Evolutionary conservation across 2,113 vertebrate species (phyloP).

Genomic region (Promerops cafer): DNA sequence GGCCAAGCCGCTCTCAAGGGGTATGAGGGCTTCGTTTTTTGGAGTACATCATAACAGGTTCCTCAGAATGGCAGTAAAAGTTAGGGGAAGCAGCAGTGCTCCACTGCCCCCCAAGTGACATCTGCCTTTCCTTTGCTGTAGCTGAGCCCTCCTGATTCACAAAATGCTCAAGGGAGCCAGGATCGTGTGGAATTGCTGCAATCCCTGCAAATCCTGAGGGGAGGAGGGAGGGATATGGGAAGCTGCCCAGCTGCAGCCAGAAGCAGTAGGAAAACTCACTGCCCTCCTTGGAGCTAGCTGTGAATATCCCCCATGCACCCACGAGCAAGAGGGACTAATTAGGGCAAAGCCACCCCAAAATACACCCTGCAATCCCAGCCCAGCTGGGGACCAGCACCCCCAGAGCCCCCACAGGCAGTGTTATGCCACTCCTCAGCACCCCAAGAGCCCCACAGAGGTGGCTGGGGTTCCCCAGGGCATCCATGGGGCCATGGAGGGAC

Average conservation of each 20-base stretch:
- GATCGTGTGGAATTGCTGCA: not conserved
- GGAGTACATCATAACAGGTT: not conserved
- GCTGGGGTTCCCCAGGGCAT: not conserved
- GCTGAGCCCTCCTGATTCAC: not conserved
- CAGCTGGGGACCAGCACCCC: not conserved
- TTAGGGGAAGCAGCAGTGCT: not conserved
- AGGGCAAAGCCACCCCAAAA: not conserved
- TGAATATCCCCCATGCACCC: not conserved
- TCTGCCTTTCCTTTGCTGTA: not conserved
- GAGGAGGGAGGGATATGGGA: not conserved
- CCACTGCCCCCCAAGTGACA: not conserved
- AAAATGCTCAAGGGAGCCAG: rapidly evolving
- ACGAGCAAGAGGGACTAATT: not conserved
- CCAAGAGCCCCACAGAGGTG: not conserved
- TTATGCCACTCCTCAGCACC: not conserved
- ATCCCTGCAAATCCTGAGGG: not conserved
- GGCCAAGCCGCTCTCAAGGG: rapidly evolving
- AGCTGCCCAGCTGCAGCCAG: not conserved
- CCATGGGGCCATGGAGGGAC: not conserved
- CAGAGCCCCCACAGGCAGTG: rapidly evolving
- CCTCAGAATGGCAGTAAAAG: not conserved
- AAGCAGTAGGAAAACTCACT: not conserved
- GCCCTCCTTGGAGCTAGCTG: not conserved
- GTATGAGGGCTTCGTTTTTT: not conserved
- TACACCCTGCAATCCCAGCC: not conserved